Conservation (phyloP, 2,113 vertebrate genomes). For the Mionectes macconnelli region DNA sequence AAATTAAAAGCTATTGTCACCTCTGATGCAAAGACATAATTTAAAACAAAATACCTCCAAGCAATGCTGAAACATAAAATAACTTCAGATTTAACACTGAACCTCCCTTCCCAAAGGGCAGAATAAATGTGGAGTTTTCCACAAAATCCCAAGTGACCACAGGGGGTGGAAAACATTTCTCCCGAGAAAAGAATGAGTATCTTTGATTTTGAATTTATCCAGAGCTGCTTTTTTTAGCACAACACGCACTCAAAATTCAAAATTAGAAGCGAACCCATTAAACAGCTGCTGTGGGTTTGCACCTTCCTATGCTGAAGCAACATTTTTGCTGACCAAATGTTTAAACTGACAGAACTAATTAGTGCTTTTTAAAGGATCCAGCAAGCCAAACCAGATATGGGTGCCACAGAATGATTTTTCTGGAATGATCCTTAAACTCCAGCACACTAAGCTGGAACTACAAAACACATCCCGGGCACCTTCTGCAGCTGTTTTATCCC, state of each 20-base stretch:
- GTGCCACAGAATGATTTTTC: background rate
- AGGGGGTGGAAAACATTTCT: background rate
- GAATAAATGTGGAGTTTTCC: background rate
- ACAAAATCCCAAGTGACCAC: background rate
- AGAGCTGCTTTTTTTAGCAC: background rate
- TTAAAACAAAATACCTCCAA: background rate
- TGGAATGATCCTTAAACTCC: background rate
- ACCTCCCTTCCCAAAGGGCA: background rate
- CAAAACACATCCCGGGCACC: background rate
- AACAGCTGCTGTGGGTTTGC: constrained; percentile 24
- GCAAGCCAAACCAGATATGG: background rate
- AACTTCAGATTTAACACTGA: background rate
- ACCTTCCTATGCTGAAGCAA: background rate
- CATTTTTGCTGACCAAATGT: constrained; percentile 11
- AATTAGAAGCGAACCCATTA: background rate
- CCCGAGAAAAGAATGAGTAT: background rate
- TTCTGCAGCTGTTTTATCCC: background rate
- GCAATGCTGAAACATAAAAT: background rate
- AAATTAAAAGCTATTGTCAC: background rate
- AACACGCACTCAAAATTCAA: background rate
- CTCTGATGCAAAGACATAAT: rapidly evolving
- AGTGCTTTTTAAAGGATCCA: background rate
- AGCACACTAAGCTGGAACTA: background rate
- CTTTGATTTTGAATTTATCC: background rate
- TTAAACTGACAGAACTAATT: constrained; percentile 2